Evolutionary conservation across 2,113 vertebrate species (phyloP), one percentile per base, ranked within the genome.

Genomic region (Chionis minor): DNA sequence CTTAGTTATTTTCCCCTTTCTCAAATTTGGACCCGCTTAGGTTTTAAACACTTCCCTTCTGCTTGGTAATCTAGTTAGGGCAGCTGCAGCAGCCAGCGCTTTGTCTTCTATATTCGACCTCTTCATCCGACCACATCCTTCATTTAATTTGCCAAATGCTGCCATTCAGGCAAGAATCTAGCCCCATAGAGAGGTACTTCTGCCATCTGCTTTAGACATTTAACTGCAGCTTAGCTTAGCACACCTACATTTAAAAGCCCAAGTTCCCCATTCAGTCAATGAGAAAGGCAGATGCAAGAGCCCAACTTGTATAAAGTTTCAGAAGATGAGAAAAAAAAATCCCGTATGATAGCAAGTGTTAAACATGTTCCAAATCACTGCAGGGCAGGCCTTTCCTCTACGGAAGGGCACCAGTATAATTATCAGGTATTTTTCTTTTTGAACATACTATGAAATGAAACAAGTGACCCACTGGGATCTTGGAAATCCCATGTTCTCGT

Each of bases 131-230:
- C 96, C 94, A 93, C 90, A 86, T 87, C 93, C 87, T 95, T 96
- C 71, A 96, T 97, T 96, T 93, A 92, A 97, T 96, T 97, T 95
- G 93, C 96, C 96, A 96, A 96, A 96, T 97, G 96, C 75, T 96
- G 75, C 92, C 85, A 95, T 96, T 96, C 85, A 95, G 82, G 65
- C 92, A 96, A 92, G 90, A 90, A 88, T 75, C 88, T 75, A 82
- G 79, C 85, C 92, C 84, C 78, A 87, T 70, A 88, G 96, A 93
- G 94, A 82, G 58, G 49, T 91, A 82, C 74, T 94, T 90, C 74
- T 94, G 93, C 92, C 96, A 96, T 96, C 96, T 97, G 96, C 87
- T 95, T 95, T 72, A 92, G 84, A 88, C 58, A 82, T 94, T 96
- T 88, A 95, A 90, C 87, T 94, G 61, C 74, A 91, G 66, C 84